These are phyloP conservation scores for Aptenodytes forsteri DNA, from an alignment of 2,113 vertebrate genomes.

Conservation along the genomic window DNA sequence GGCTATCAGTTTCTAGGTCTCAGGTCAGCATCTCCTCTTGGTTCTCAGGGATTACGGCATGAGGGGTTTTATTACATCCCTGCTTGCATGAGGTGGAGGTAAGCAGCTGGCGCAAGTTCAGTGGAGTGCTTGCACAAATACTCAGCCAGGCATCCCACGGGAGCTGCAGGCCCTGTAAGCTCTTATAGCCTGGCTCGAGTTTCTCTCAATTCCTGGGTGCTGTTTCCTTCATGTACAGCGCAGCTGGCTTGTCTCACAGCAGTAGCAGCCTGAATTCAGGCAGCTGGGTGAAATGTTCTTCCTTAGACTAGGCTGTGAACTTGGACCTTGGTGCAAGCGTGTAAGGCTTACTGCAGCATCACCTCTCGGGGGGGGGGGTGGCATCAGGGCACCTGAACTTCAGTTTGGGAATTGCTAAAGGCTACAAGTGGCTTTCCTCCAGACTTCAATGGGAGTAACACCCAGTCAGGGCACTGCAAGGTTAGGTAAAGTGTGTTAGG, in stretches of 20 bases:
- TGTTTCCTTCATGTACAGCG: fast-evolving
- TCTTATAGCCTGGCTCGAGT: not conserved
- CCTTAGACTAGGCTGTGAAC: not conserved
- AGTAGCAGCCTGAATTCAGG: not conserved
- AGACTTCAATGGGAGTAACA: not conserved
- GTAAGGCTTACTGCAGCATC: not conserved
- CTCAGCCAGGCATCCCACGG: fast-evolving
- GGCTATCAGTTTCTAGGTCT: not conserved
- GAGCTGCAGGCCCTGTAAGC: not conserved
- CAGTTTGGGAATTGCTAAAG: not conserved
- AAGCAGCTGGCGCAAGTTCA: not conserved
- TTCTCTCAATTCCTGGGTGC: not conserved
- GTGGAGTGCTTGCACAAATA: not conserved
- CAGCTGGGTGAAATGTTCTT: fast-evolving
- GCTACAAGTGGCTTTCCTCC: not conserved
- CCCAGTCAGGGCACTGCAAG: not conserved
- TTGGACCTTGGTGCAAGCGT: fast-evolving
- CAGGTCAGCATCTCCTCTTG: not conserved
- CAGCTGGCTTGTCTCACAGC: not conserved
- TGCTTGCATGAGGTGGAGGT: fast-evolving
- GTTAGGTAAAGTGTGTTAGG: not conserved
- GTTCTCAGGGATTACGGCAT: fast-evolving
- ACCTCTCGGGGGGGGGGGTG: fast-evolving
- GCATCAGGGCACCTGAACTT: no score
- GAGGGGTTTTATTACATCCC: not conserved